Base-by-base conservation (phyloP, 2,797 vertebrate species). In the Myiotriccus ornatus region DNA sequence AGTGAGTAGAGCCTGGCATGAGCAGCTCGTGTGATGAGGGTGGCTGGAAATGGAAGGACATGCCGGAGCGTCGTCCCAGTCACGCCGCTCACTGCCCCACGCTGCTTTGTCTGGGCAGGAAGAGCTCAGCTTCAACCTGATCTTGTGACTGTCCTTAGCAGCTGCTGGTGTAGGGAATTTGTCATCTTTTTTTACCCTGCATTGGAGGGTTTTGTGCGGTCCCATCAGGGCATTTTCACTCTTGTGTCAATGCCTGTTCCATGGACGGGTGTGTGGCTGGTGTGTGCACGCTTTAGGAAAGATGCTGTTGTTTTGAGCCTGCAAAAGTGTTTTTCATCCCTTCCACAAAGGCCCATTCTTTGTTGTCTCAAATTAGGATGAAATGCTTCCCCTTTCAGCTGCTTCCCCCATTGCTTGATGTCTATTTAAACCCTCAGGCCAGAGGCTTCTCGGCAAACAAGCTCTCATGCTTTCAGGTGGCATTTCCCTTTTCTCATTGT, bases 401-500 rank as follows among this genome's bases (percentile, higher is more conserved):
- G 83, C 89, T 95, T 93, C 89, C 92, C 85, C 76, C 70, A 2
- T 27, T 0, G 6, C 56, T 52, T 44, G 28, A 4, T 74, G 88
- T 89, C 93, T 96, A 87, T 96, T 97, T 89, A 96, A 95, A 90
- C 86, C 35, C 53, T 79, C 9, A 2, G 69, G 88, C 87, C 68
- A 43, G 92, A 87, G 75, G 55, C 86, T 94, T 90, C 87, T 93
- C 46, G 49, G 87, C 88, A 94, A 95, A 96, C 85, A 91, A 78
- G 86, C 82, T 86, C 73, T 95, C 79, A 41, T 95, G 95, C 95
- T 92, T 94, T 92, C 96, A 97, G 96, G 91, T 96, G 96, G 87
- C 89, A 62, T 96, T 97, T 97, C 95, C 96, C 96, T 96, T 97
- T 95, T 84, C 70, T 95, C 60, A 95, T 96, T 97, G 95, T 97